Percentiles rank a stretch among this genome's conserved stretches.
Evolutionary conservation across 2,888 invertebrate genomes (phyloP).

Genomic region (Ctena decussata): DNA sequence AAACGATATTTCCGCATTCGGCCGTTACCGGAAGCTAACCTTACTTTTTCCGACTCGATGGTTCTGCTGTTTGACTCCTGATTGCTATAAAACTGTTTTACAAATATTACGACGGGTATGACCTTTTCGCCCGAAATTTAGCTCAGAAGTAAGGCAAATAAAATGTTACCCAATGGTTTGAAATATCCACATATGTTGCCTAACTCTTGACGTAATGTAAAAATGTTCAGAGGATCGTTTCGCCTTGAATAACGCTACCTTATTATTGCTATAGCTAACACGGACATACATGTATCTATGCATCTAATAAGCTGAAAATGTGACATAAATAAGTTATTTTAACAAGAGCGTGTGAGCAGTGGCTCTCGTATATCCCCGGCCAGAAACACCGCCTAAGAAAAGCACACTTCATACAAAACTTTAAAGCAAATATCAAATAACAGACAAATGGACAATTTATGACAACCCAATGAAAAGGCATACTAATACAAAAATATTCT

Average conservation of each 20-base stretch:
- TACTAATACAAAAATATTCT: too few relatives aligned
- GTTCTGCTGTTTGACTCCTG: too few relatives aligned
- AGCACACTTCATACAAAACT: too few relatives aligned
- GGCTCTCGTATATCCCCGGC: too few relatives aligned
- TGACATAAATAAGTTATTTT: background rate
- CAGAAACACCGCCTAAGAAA: too few relatives aligned
- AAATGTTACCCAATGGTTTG: background rate
- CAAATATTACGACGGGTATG: background rate
- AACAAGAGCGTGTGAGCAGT: too few relatives aligned
- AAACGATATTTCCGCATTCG: too few relatives aligned
- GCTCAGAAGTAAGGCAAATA: background rate
- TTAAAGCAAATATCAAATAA: too few relatives aligned
- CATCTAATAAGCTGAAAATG: background rate
- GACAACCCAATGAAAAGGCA: too few relatives aligned
- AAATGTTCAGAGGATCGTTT: background rate
- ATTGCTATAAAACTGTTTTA: background rate
- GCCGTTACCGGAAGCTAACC: too few relatives aligned
- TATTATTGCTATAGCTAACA: background rate
- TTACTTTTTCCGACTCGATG: too few relatives aligned
- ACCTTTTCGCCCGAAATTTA: background rate
- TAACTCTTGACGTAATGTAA: slow-evolving; percentile 1
- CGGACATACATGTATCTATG: background rate
- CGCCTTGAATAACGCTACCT: background rate
- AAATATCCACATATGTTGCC: background rate
- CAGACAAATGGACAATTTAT: too few relatives aligned